Percentiles rank a stretch among this genome's conserved stretches.
Evolutionary conservation across 2,888 invertebrate genomes (phyloP).

Genomic region (Mayetiola destructor): DNA sequence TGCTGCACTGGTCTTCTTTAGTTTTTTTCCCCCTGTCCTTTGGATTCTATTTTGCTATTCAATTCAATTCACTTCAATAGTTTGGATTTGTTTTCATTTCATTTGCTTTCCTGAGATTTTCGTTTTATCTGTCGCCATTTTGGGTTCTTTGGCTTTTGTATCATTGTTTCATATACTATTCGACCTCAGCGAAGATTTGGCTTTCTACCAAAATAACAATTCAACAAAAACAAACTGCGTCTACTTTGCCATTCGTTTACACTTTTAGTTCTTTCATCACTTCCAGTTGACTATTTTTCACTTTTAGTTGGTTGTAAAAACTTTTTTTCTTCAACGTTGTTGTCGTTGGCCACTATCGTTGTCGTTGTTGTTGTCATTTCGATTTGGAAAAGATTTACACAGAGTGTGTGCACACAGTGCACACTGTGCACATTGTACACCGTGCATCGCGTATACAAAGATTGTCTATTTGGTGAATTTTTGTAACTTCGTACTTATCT

Average conservation of each 20-base stretch:
- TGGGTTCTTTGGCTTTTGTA: not conserved
- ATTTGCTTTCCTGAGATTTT: too few relatives aligned
- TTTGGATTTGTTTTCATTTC: too few relatives aligned
- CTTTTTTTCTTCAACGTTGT: not conserved
- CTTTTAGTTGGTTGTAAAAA: not conserved
- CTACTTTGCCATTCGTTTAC: too few relatives aligned
- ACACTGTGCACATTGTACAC: too few relatives aligned
- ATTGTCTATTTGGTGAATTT: not conserved
- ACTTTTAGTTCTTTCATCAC: not conserved
- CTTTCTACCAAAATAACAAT: not conserved
- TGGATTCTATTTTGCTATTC: too few relatives aligned
- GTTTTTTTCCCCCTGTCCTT: too few relatives aligned
- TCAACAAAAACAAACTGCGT: not conserved
- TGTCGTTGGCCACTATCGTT: too few relatives aligned
- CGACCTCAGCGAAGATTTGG: not conserved
- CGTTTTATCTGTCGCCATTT: too few relatives aligned
- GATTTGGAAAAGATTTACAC: constrained; percentile 1
- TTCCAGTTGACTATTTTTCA: not conserved
- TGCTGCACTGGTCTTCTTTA: too few relatives aligned
- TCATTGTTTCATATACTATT: not conserved
- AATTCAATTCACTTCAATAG: too few relatives aligned
- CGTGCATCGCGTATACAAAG: too few relatives aligned
- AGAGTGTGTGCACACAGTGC: too few relatives aligned
- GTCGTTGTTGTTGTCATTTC: not conserved
- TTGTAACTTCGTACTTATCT: constrained; percentile 14